Evolutionary conservation across 30 jellyfish, hydroid and myxozoan species (phyloP).

Genomic region (Sanderia malayensis): DNA sequence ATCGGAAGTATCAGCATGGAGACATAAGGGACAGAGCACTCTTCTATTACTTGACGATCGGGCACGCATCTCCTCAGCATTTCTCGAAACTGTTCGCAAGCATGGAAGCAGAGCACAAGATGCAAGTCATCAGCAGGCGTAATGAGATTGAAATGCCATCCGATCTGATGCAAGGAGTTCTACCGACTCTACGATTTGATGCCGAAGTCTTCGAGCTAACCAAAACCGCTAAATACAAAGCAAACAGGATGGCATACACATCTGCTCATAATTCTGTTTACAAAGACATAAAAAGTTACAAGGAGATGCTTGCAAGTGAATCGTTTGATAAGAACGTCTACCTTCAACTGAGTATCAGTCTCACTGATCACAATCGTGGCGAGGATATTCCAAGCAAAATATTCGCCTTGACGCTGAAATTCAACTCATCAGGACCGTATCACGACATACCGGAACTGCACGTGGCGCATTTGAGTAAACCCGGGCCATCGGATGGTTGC

Average conservation of each 20-base stretch:
- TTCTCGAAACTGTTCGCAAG: constrained; percentile 23
- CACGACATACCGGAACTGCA: constrained; percentile 20
- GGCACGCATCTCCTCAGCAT: constrained; percentile 71
- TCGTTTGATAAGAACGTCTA: constrained; percentile 17
- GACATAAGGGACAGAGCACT: constrained; percentile 71
- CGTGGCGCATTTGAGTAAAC: constrained; percentile 6
- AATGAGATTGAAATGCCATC: constrained; percentile 46
- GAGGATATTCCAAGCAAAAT: constrained; percentile 10
- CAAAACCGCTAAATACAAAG: constrained; percentile 5
- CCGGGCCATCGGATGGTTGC: background rate
- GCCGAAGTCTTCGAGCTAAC: constrained; percentile 6
- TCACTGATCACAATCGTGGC: background rate
- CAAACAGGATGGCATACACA: background rate
- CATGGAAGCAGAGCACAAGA: constrained; percentile 16
- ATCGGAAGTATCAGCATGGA: constrained; percentile 21
- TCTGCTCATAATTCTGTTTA: background rate
- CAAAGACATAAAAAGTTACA: constrained; percentile 10
- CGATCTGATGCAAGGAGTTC: constrained; percentile 42
- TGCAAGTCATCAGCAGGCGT: constrained; percentile 16
- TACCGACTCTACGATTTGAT: constrained; percentile 40
- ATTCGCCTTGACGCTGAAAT: constrained; percentile 41
- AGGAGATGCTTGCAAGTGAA: constrained; percentile 5
- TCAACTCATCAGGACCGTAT: constrained; percentile 27
- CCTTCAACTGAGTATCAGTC: constrained; percentile 7
- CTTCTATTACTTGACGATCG: constrained; percentile 58